Evolutionary conservation across 2,113 vertebrate species (phyloP), one percentile per base, ranked within the genome.

Genomic region (Colinus virginianus): DNA sequence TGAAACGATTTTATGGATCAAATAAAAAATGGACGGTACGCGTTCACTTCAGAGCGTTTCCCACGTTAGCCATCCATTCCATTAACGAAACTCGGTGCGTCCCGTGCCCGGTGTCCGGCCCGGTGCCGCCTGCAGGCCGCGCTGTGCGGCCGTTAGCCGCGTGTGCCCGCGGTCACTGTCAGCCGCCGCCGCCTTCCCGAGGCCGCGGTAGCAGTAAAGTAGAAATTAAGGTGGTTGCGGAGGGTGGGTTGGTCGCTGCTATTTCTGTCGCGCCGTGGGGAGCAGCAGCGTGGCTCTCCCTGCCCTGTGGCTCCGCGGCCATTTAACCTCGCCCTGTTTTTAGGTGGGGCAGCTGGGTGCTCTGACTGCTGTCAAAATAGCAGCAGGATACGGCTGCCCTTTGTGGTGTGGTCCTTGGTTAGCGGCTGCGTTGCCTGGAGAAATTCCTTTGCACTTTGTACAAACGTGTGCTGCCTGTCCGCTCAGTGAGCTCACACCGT

Each of bases 211-310:
- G 59, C 71, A 90, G 84, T 19, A 68, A 71, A 95, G 68, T 91
- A 80, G 88, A 89, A 94, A 77, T 83, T 72, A 71, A 68, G 59
- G 63, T 85, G 49, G 64, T 89, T 86, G 70, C 2, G 16, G 64
- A 59, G 7, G 78, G 32, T 36, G 68, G 23, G 62, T 28, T 26
- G 51, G 51, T 53, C 46, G 25, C 18, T 83, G 7, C 85, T 95
- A 56, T 88, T 93, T 94, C 80, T 68, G 69, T 69, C 80, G 6
- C 6, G 6, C 13, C 80, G 83, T 83, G 77, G 88, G 85, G 91
- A 78, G 64, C 55, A 66, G 63, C 38, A 64, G 82, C 46, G 14
- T 19, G 55, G 9, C 76, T 62, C 90, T 49, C 11, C 84, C 11
- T 43, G 68, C 3, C 34, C 72, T 0, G 0, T 67, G 69, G 85